Conservation (phyloP, 2,888 invertebrate species). For the Alloscopus bannaensis region DNA sequence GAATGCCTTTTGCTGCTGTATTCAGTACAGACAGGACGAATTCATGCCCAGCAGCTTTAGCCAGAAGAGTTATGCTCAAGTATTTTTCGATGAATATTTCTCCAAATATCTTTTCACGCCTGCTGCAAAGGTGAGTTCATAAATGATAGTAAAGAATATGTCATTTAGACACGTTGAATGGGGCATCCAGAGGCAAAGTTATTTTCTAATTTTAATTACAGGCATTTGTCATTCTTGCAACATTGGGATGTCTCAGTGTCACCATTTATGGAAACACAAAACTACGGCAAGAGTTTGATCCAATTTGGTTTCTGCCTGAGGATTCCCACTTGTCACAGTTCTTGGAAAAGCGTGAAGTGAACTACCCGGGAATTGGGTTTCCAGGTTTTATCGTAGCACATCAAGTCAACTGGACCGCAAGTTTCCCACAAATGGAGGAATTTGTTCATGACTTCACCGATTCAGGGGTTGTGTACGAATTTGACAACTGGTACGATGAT, state of each 20-base stretch:
- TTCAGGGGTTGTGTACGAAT: conserved; percentile 78
- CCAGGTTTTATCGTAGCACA: conserved; percentile 83
- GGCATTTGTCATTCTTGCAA: conserved; percentile 80
- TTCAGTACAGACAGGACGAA: conserved; percentile 78
- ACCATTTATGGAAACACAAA: conserved; percentile 81
- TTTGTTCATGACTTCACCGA: conserved; percentile 79
- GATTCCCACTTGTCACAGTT: conserved; percentile 82
- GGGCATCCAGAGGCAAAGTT: background rate
- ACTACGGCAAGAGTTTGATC: conserved; percentile 87
- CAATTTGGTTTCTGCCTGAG: conserved; percentile 86
- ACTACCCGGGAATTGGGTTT: conserved; percentile 82
- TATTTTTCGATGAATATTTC: conserved; percentile 80
- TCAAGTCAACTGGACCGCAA: conserved; percentile 80
- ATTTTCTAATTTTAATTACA: too few relatives aligned
- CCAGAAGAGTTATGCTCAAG: conserved; percentile 79
- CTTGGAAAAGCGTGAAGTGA: conserved; percentile 78
- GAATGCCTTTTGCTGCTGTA: conserved; percentile 83
- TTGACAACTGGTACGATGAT: conserved; percentile 82
- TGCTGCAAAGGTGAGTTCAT: conserved; percentile 80
- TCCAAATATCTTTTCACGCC: conserved; percentile 81
- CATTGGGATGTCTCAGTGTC: conserved; percentile 79
- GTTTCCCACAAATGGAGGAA: conserved; percentile 79
- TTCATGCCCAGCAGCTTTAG: conserved; percentile 78
- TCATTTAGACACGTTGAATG: background rate
- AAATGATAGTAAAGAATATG: too few relatives aligned